Base-by-base conservation (phyloP, 1,140 invertebrate species). In the Phymastichus coffea region DNA sequence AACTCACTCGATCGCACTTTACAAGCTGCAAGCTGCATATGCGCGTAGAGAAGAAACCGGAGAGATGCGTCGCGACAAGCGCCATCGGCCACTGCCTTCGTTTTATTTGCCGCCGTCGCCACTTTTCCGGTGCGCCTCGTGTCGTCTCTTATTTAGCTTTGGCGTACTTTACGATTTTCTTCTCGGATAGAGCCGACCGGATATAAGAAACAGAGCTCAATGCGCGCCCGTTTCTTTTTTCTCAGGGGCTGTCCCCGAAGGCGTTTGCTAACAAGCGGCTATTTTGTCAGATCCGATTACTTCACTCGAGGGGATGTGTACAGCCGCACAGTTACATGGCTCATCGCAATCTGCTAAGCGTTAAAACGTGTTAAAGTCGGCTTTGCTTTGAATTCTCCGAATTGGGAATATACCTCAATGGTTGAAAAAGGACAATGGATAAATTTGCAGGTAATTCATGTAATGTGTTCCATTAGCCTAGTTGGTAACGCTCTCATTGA, bases 281-380 rank as follows among this genome's bases (percentile, higher is more conserved):
- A 28, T 20, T 54, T 54, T 43, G 51, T 54, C 40, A 12, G 46
- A 30, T 54, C 51, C 15, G 25, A 54, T 54, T 54, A 43, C 51
- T n/a, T n/a, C n/a, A n/a, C n/a, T n/a, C n/a, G n/a, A n/a, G n/a
- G n/a, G n/a, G n/a, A n/a, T n/a, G n/a, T n/a, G n/a, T n/a, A n/a
- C n/a, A n/a, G n/a, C n/a, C n/a, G n/a, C n/a, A 28, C n/a, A 15
- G 28, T 3, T 4, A 15, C 19, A 7, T 20, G 41, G 20, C 20
- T n/a, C n/a, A n/a, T 22, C 2, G 7, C 41, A 25, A 14, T 10
- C 8, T 15, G 44, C 25, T 30, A 30, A 47, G 44, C 19, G 44
- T 47, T 28, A 17, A 25, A 44, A 25, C 22, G 41, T 25, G 41
- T 44, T 25, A 23, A n/a, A n/a, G n/a, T n/a, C n/a, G n/a, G n/a